phyloP scores from a whole-genome alignment of 2,888 invertebrate species.

The Drosophila macrothrix region DNA sequence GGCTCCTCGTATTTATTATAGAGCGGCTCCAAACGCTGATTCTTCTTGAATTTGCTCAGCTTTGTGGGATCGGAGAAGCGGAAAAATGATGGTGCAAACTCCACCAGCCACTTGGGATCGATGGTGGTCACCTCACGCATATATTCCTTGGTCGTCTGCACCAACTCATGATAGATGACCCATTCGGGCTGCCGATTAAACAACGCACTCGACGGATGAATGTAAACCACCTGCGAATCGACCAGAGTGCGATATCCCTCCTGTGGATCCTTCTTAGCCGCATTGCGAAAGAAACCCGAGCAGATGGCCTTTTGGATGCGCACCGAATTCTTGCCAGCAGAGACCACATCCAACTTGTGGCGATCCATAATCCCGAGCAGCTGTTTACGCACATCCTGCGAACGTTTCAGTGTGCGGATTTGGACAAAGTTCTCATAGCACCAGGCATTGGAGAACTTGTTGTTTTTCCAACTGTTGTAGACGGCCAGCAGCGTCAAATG shows the following conservation, averaged over 20 bases:
- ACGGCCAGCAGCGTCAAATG: conserved; percentile 98
- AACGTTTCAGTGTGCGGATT: conserved; percentile 97
- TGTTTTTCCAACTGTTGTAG: conserved; percentile 99
- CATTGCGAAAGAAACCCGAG: conserved; percentile 99
- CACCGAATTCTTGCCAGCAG: conserved; percentile 97
- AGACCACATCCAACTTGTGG: conserved; percentile 98
- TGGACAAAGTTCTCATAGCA: conserved; percentile 99
- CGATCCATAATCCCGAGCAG: conserved; percentile 98
- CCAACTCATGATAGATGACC: conserved; percentile 99
- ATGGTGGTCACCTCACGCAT: conserved; percentile 99
- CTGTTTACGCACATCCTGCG: conserved; percentile 99
- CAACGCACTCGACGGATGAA: conserved; percentile 98
- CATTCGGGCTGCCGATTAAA: conserved; percentile 99
- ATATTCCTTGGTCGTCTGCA: conserved; percentile 99
- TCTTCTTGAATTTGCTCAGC: conserved; percentile 99
- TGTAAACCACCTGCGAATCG: conserved; percentile 99
- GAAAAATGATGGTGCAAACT: conserved; percentile 99
- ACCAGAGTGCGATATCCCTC: conserved; percentile 98
- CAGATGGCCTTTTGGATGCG: conserved; percentile 99
- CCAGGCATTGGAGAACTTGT: conserved; percentile 99
- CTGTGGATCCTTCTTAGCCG: conserved; percentile 99
- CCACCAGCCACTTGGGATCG: conserved; percentile 99
- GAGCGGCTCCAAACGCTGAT: conserved; percentile 98
- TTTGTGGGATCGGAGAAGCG: conserved; percentile 99
- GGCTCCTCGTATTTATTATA: conserved; percentile 99